phyloP scores from a whole-genome alignment of 1,140 invertebrate genomes.

The Nautilus pompilius region DNA sequence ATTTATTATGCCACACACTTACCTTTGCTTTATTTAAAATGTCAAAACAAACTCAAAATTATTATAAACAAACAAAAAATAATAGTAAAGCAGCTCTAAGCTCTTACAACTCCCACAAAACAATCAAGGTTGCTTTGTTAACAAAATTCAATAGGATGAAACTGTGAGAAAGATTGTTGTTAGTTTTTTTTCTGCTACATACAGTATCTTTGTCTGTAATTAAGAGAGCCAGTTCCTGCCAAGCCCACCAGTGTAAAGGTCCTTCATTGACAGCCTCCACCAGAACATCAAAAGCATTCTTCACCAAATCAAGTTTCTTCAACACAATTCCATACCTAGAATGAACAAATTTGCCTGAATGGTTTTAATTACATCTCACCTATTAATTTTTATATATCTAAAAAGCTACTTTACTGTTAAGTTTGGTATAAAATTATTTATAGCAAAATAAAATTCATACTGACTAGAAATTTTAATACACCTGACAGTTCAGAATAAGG shows the following conservation, averaged over 20 bases:
- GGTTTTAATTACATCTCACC: not conserved
- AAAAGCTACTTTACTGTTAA: not conserved
- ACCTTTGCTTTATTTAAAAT: too few relatives aligned
- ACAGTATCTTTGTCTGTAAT: slow-evolving; percentile 73
- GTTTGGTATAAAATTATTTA: not conserved
- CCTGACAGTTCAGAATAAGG: not conserved
- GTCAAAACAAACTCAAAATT: too few relatives aligned
- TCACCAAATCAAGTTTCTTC: slow-evolving; percentile 78
- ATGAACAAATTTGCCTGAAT: slow-evolving; percentile 1
- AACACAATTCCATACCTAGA: slow-evolving; percentile 76
- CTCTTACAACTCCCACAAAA: too few relatives aligned
- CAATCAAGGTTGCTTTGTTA: too few relatives aligned
- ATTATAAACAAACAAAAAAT: too few relatives aligned
- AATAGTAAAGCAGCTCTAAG: too few relatives aligned
- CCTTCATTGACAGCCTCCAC: slow-evolving; percentile 72
- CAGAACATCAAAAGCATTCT: slow-evolving; percentile 72
- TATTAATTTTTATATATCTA: not conserved
- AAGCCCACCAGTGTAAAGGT: slow-evolving; percentile 88
- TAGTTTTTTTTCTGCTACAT: too few relatives aligned
- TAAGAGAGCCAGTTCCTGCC: slow-evolving; percentile 85
- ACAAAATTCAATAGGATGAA: too few relatives aligned
- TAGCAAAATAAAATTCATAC: not conserved
- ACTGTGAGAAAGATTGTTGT: too few relatives aligned
- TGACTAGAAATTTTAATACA: not conserved
- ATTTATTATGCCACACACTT: too few relatives aligned